These are phyloP conservation scores for Rhineura floridana DNA, from an alignment of 2,113 vertebrate species.

Conservation along the genomic window DNA sequence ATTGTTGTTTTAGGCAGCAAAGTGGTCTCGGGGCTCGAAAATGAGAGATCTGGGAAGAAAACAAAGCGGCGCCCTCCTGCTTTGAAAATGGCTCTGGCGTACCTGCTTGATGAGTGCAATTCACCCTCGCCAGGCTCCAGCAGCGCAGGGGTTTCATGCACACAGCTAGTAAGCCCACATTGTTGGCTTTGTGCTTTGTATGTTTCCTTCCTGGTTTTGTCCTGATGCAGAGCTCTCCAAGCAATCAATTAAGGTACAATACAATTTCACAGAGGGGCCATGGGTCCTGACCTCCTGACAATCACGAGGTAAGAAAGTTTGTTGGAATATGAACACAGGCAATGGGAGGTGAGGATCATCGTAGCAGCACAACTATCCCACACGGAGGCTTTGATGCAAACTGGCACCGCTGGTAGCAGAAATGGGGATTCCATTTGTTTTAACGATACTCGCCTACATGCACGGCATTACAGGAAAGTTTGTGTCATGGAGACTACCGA, in stretches of 20 bases:
- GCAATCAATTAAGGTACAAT: not conserved
- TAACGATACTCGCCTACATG: not conserved
- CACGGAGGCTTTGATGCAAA: not conserved
- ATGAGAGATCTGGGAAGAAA: not conserved
- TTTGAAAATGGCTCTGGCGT: not conserved
- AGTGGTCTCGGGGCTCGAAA: not conserved
- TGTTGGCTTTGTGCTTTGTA: not conserved
- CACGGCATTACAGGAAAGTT: not conserved
- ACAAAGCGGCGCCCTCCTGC: slow-evolving; percentile 3
- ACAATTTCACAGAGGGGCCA: not conserved
- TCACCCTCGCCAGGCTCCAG: not conserved
- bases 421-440: not conserved
- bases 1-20: not conserved
- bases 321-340: not conserved
- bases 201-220: not conserved
- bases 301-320: not conserved
- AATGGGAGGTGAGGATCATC: not conserved
- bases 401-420: not conserved
- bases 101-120: slow-evolving; percentile 7
- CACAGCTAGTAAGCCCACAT: not conserved
- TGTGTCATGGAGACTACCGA: not conserved
- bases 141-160: not conserved
- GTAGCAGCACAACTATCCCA: not conserved
- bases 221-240: not conserved
- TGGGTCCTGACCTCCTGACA: not conserved